phyloP scores from a whole-genome alignment of 2,113 vertebrate genomes.

The Nesoenas mayeri region DNA sequence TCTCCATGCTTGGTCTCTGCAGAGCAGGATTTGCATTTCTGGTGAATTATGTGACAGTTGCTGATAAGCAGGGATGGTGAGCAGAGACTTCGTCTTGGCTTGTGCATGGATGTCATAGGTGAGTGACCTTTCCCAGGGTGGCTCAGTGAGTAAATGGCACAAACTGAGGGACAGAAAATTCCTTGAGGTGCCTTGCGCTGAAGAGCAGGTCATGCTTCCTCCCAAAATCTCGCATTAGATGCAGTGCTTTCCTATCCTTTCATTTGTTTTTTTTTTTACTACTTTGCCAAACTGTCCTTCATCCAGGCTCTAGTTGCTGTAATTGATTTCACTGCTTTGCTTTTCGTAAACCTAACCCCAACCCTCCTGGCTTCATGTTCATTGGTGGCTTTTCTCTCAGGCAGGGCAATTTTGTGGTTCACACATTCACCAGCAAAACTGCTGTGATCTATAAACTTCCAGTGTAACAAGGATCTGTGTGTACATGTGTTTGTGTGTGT shows the following conservation, averaged over 20 bases:
- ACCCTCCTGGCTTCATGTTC: not conserved
- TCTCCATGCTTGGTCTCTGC: not conserved
- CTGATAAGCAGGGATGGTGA: not conserved
- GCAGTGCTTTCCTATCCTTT: constrained; percentile 2
- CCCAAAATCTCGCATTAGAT: not conserved
- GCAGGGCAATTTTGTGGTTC: constrained; percentile 11
- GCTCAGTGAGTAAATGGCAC: not conserved
- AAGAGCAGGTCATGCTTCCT: not conserved
- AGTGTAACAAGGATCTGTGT: not conserved
- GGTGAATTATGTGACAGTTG: not conserved
- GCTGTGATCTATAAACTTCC: not conserved
- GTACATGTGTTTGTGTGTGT: not conserved
- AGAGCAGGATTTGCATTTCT: not conserved
- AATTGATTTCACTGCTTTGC: constrained; percentile 22
- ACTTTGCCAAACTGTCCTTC: not conserved
- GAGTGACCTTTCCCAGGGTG: not conserved
- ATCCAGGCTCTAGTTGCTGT: not conserved
- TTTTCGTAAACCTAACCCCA: not conserved
- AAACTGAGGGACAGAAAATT: not conserved
- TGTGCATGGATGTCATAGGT: not conserved
- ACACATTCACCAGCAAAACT: not conserved
- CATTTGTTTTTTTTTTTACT: not conserved
- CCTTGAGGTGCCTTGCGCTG: not conserved
- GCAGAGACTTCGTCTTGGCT: not conserved
- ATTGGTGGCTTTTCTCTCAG: not conserved